Evolutionary conservation across 2,113 vertebrate species (phyloP).

Genomic region (Pelusios castaneus): DNA sequence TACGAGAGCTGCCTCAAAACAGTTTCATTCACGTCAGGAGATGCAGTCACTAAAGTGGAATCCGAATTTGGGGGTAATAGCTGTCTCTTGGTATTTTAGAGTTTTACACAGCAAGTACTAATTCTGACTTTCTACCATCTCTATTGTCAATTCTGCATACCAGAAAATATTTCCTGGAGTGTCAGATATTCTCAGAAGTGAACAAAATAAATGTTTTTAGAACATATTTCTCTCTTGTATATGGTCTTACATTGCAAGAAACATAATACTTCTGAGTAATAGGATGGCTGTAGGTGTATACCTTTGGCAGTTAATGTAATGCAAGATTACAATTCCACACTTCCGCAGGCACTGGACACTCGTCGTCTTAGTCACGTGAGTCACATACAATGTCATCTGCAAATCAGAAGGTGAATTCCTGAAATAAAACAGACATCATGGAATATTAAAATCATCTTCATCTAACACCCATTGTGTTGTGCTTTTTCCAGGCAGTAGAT

Average conservation of each 20-base stretch:
- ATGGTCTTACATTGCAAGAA: neutral
- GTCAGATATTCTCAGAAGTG: neutral
- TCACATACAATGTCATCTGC: neutral
- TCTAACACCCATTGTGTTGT: neutral
- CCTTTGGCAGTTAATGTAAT: neutral
- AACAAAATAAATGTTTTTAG: neutral
- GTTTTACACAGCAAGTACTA: rapidly evolving
- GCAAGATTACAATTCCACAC: constrained; percentile 8
- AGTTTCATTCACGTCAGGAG: neutral
- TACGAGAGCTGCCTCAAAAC: neutral
- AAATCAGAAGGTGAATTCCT: constrained; percentile 1
- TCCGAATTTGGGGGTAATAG: neutral
- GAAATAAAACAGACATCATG: neutral
- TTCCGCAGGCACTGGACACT: neutral
- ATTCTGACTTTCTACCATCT: neutral
- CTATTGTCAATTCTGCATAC: neutral
- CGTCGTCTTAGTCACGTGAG: neutral
- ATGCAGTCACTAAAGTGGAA: neutral
- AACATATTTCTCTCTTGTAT: neutral
- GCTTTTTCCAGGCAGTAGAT: neutral
- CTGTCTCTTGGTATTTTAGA: neutral
- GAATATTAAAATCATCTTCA: neutral
- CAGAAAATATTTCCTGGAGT: neutral
- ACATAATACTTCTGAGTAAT: neutral
- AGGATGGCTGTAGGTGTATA: neutral